Conservation (phyloP, 1,140 invertebrate species). For the Tetramorium parvispinum region DNA sequence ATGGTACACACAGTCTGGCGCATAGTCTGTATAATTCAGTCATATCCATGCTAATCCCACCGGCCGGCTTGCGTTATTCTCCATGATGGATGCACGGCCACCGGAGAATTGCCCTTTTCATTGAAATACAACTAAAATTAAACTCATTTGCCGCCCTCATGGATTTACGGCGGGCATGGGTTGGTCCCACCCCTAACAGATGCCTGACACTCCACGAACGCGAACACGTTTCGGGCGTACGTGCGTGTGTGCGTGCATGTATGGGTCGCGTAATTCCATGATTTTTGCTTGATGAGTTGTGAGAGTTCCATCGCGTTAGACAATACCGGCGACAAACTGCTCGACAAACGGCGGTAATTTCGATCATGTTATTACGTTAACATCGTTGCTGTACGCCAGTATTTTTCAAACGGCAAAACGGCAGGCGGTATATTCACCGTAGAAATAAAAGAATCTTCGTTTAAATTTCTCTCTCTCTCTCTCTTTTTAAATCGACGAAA, state of each 20-base stretch:
- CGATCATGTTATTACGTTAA: background rate
- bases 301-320: slow-evolving; percentile 16
- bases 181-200: slow-evolving; percentile 14
- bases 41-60: slow-evolving; percentile 83
- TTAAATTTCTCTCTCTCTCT: slow-evolving; percentile 2
- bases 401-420: background rate
- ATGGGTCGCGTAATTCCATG: slow-evolving; percentile 18
- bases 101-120: slow-evolving; percentile 82
- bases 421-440: background rate
- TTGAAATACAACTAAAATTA: slow-evolving; percentile 84
- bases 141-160: slow-evolving; percentile 80
- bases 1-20: slow-evolving; percentile 82
- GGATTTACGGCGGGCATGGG: slow-evolving; percentile 71
- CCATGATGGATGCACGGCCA: slow-evolving; percentile 81
- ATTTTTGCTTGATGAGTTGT: slow-evolving; percentile 26
- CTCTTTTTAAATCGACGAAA: background rate
- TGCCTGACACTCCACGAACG: slow-evolving; percentile 19
- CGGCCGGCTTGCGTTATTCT: slow-evolving; percentile 79
- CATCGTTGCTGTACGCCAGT: background rate
- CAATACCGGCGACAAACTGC: slow-evolving; percentile 25
- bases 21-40: slow-evolving; percentile 83
- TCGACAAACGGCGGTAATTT: slow-evolving; percentile 49
- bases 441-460: background rate
- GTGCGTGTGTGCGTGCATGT: background rate
- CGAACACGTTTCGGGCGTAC: background rate